Conservation (phyloP, 2,113 vertebrate species). For the Callospermophilus lateralis region DNA sequence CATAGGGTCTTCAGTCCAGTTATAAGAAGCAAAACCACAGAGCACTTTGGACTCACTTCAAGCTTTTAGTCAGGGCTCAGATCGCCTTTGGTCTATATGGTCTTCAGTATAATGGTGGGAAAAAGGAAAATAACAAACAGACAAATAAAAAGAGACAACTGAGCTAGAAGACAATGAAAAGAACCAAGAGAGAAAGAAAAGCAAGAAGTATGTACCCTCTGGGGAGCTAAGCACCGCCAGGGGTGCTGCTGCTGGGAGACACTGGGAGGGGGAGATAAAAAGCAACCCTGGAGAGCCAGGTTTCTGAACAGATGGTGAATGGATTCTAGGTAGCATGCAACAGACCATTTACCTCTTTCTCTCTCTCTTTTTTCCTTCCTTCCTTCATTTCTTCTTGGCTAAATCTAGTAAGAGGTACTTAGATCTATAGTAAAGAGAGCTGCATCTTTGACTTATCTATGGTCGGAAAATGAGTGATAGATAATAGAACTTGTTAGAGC, state of each 20-base stretch:
- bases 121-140: neutral
- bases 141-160: neutral
- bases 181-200: neutral
- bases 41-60: neutral
- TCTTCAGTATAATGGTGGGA: neutral
- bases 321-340: neutral
- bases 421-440: neutral
- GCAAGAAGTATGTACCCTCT: neutral
- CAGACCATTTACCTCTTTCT: too few relatives aligned
- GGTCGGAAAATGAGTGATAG: neutral
- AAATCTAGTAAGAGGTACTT: conserved; percentile 6
- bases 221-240: neutral
- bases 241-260: neutral
- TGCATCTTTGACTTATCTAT: neutral
- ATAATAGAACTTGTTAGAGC: neutral
- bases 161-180: neutral
- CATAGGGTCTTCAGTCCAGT: neutral
- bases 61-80: neutral
- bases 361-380: neutral
- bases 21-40: neutral
- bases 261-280: neutral
- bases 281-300: neutral
- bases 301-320: neutral
- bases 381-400: neutral
- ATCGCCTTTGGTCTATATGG: neutral